These are phyloP conservation scores for Lochmaea capreae DNA, from an alignment of 2,888 invertebrate species.

Conservation along the genomic window DNA sequence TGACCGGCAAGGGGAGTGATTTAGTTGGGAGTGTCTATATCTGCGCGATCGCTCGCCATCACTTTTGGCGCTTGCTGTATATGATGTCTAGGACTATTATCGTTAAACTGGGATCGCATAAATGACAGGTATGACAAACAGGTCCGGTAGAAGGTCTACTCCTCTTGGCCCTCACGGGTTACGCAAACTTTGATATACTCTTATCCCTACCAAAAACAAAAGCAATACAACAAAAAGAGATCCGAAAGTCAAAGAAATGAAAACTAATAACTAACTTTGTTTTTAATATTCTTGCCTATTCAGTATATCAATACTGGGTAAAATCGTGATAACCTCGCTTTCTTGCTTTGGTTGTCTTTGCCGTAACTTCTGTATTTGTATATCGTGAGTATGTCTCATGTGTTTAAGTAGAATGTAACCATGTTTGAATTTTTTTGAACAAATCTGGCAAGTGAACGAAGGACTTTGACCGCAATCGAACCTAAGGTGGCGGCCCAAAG, in stretches of 20 bases:
- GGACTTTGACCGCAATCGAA: conserved; percentile 66
- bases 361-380: conserved; percentile 55
- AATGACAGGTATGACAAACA: too few relatives aligned
- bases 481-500: conserved; percentile 64
- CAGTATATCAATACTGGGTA: conserved; percentile 40
- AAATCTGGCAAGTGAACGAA: conserved; percentile 60
- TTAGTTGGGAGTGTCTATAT: too few relatives aligned
- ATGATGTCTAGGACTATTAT: too few relatives aligned
- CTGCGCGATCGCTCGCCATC: too few relatives aligned
- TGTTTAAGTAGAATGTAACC: conserved; percentile 61
- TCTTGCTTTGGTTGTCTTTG: conserved; percentile 49
- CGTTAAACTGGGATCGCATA: too few relatives aligned
- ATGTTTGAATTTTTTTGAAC: conserved; percentile 60
- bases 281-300: conserved; percentile 2
- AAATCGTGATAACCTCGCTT: conserved; percentile 40
- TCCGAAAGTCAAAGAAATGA: neutral
- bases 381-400: conserved; percentile 60
- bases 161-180: too few relatives aligned
- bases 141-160: too few relatives aligned
- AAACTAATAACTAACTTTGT: neutral
- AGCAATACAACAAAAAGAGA: too few relatives aligned
- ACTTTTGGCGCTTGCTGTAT: too few relatives aligned
- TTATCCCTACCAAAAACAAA: too few relatives aligned
- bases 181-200: too few relatives aligned
- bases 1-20: too few relatives aligned